phyloP scores from a whole-genome alignment of 1,140 invertebrate species.

The Pachypeltis micranthus region DNA sequence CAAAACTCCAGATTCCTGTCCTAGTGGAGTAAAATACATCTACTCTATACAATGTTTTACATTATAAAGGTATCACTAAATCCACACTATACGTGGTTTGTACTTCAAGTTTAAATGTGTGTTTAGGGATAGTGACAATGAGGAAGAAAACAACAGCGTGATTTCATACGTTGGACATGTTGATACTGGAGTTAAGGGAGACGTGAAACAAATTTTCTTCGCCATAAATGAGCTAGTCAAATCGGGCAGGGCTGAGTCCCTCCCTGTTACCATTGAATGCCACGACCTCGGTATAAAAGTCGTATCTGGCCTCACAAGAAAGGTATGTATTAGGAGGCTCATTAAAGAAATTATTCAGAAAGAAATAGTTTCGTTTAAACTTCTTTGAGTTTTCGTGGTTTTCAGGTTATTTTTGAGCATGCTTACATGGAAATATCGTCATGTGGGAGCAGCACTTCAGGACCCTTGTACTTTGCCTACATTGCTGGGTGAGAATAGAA shows the following conservation, averaged over 20 bases:
- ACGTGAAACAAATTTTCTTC: conserved; percentile 43
- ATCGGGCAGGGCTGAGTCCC: conserved; percentile 20
- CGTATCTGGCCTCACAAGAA: background rate
- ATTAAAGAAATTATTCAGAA: background rate
- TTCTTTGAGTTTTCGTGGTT: conserved; percentile 30
- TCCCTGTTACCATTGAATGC: background rate
- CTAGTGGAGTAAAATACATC: no score
- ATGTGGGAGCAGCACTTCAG: conserved; percentile 43
- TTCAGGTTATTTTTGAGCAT: conserved; percentile 39
- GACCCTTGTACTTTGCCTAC: conserved; percentile 47
- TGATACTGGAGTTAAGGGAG: conserved; percentile 37
- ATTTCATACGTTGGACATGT: conserved; percentile 39
- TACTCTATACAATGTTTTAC: no score
- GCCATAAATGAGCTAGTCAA: conserved; percentile 36
- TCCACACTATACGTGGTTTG: no score
- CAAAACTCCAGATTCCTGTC: no score
- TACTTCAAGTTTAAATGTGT: no score
- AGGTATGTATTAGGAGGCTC: background rate
- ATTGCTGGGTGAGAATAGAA: conserved; percentile 44
- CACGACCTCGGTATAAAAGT: conserved; percentile 12
- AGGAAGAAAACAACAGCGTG: conserved; percentile 32
- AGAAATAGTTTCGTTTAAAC: conserved; percentile 24
- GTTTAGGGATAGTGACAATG: background rate
- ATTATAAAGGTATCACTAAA: no score
- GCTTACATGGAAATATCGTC: conserved; percentile 53